Evolutionary conservation across 2,113 vertebrate genomes (phyloP), one percentile per base, ranked within the genome.

Genomic region (Gorsachius goisagi): DNA sequence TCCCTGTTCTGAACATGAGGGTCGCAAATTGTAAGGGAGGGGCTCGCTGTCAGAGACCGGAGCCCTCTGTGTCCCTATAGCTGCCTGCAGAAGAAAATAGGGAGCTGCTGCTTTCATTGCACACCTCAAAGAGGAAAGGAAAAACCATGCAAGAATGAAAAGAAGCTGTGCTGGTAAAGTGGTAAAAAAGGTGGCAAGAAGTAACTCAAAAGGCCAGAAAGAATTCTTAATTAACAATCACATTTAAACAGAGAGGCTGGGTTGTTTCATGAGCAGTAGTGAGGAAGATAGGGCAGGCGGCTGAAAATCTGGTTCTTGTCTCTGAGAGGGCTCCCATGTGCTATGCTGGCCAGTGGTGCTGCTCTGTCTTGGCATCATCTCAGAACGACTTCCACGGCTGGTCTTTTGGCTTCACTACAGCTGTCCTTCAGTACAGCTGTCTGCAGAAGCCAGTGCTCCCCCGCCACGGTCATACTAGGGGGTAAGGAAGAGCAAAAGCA

Each of bases 401-500:
- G 26, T 71, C 44, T 77, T 64, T 69, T 0, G 2, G 30, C 9
- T 5, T 1, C 0, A 1, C 22, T 69, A 6, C 1, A 2, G 11
- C 11, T 45, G 9, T 15, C 6, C 4, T 62, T 32, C 83, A n/a
- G 23, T 15, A 6, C 45, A 60, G 18, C 27, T 73, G 15, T 17
- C 44, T 66, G 11, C 35, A n/a, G 3, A n/a, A 11, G 39, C 8
- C 58, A 4, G 0, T 19, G 27, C 5, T 16, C 33, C 15, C 7
- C 30, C 30, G 14, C 14, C 50, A 9, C 24, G 5, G 13, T 22
- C 18, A 7, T 8, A 14, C 5, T 15, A 9, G 3, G 11, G n/a
- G 3, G 2, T 1, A 3, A 14, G 1, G 3, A n/a, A 18, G 35
- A 69, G 11, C 35, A 58, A 18, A 55, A 69, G 15, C 7, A 49